Evolutionary conservation across 2,113 vertebrate species (phyloP).

Genomic region (Anoplopoma fimbria): DNA sequence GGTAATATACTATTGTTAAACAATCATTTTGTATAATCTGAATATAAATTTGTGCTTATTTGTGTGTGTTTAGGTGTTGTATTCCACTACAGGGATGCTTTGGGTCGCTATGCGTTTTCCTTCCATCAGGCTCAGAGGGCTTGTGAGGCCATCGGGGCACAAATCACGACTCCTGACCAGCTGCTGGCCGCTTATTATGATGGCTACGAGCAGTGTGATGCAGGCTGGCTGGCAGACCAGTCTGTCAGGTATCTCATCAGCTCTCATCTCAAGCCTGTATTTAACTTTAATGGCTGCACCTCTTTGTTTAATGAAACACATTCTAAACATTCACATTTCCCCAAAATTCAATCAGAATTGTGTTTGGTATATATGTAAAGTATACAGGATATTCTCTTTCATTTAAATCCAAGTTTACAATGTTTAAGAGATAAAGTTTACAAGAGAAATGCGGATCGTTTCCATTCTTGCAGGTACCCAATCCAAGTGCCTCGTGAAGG

Average conservation of each 20-base stretch:
- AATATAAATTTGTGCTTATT: background rate
- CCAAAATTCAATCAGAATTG: background rate
- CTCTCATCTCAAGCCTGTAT: background rate
- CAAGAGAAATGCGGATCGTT: background rate
- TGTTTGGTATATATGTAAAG: background rate
- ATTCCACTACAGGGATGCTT: constrained; percentile 93
- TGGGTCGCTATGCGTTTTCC: constrained; percentile 89
- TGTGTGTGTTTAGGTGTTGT: constrained; percentile 88
- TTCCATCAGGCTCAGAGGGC: constrained; percentile 87
- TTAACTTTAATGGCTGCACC: background rate
- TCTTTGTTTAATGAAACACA: background rate
- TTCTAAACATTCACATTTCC: background rate
- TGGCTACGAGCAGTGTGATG: constrained; percentile 94
- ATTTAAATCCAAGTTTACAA: background rate
- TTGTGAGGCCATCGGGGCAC: constrained; percentile 88
- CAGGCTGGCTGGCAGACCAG: constrained; percentile 95
- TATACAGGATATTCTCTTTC: background rate
- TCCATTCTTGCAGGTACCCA: constrained; percentile 85
- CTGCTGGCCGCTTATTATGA: constrained; percentile 91
- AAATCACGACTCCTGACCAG: constrained; percentile 91
- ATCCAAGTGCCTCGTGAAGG: constrained; percentile 91
- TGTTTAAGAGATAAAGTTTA: background rate
- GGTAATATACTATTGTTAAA: background rate
- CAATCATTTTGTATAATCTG: background rate
- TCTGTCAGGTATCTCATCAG: constrained; percentile 88